Conservation (phyloP, 2,888 invertebrate genomes). For the Epiblema foenella region DNA sequence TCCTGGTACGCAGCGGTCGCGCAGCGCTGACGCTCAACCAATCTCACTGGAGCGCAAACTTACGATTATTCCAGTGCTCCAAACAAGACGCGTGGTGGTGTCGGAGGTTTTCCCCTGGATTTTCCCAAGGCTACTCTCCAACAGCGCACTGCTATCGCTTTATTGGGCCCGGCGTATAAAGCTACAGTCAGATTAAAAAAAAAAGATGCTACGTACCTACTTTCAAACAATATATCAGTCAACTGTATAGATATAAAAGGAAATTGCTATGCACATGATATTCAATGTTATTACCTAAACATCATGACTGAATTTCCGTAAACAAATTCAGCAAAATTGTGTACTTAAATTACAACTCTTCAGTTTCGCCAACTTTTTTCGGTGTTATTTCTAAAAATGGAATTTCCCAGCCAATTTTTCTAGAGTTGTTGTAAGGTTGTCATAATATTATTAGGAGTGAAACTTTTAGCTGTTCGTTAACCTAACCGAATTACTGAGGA, state of each 20-base stretch:
- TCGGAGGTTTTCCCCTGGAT: no score
- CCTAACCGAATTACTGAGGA: slow-evolving; percentile 17
- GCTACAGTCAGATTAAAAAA: no score
- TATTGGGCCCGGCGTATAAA: no score
- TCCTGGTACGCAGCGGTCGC: no score
- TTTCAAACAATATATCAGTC: no score
- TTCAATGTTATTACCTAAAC: not conserved
- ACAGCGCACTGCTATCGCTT: no score
- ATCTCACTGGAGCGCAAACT: no score
- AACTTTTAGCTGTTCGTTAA: slow-evolving; percentile 32
- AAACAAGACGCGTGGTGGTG: no score
- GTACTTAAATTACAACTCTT: not conserved
- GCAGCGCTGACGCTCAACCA: no score
- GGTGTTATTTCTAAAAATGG: not conserved
- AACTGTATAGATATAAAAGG: not conserved
- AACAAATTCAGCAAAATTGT: not conserved
- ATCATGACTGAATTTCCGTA: not conserved
- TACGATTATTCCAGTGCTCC: no score
- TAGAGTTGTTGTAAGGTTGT: not conserved
- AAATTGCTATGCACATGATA: not conserved
- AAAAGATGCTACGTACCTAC: no score
- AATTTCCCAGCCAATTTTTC: slow-evolving; percentile 18
- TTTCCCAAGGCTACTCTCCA: no score
- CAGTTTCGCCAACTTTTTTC: not conserved
- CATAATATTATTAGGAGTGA: slow-evolving; percentile 30